Evolutionary conservation across 2,797 vertebrate species (phyloP).

Genomic region (Garrulus glandarius): DNA sequence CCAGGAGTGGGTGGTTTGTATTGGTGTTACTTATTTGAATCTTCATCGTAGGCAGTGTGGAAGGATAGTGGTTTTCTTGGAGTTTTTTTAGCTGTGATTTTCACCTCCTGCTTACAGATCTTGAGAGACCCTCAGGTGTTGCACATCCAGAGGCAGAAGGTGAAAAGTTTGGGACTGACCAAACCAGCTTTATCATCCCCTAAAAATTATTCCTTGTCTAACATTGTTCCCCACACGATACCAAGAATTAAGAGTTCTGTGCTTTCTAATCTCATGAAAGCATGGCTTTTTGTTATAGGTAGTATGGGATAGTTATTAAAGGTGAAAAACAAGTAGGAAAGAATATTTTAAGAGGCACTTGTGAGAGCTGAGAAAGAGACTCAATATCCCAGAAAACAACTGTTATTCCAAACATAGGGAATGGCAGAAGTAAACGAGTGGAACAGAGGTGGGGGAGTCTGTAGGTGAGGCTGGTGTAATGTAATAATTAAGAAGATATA

Average conservation of each 20-base stretch:
- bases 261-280: not conserved
- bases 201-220: not conserved
- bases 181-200: not conserved
- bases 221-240: accelerated
- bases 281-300: not conserved
- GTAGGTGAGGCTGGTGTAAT: not conserved
- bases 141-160: not conserved
- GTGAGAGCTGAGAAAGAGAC: not conserved
- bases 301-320: not conserved
- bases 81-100: not conserved
- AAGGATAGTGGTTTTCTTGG: accelerated
- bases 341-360: not conserved
- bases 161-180: not conserved
- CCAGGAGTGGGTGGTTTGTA: not conserved
- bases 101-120: not conserved
- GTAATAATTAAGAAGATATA: not conserved
- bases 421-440: not conserved
- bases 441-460: not conserved
- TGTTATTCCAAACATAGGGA: accelerated
- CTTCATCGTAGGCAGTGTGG: accelerated
- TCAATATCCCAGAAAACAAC: not conserved
- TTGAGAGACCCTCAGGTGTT: not conserved
- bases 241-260: accelerated
- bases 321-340: not conserved
- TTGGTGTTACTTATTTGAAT: not conserved